phyloP scores from a whole-genome alignment of 2,113 vertebrate genomes.

The Malaclemys terrapin region DNA sequence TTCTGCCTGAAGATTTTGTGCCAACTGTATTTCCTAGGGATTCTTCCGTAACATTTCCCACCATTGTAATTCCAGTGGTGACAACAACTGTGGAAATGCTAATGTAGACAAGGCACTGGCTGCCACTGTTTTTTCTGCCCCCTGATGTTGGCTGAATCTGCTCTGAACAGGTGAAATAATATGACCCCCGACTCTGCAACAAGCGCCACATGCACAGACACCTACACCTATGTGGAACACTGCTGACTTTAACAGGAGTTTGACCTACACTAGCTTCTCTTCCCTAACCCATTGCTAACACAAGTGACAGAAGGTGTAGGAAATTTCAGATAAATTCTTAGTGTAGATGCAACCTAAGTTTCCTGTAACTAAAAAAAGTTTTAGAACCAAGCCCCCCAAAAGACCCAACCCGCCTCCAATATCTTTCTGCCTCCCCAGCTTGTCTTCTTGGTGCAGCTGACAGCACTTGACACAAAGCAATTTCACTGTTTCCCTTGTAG shows the following conservation, averaged over 20 bases:
- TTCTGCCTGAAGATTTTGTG: fast-evolving
- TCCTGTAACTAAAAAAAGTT: too few relatives aligned
- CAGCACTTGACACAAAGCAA: background rate
- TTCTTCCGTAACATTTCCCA: background rate
- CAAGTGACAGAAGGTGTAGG: too few relatives aligned
- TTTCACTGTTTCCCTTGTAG: background rate
- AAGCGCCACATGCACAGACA: background rate
- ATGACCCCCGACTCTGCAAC: background rate
- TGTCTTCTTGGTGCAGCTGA: background rate
- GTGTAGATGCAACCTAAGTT: too few relatives aligned
- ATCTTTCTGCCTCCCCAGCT: background rate
- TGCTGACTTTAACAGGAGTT: too few relatives aligned
- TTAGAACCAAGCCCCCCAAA: background rate
- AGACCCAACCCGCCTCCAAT: background rate
- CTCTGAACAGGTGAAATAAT: background rate
- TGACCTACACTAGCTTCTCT: too few relatives aligned
- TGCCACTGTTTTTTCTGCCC: background rate
- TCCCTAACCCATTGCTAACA: too few relatives aligned
- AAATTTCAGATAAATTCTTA: too few relatives aligned
- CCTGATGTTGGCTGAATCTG: background rate
- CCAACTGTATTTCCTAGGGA: background rate
- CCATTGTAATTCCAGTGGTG: background rate
- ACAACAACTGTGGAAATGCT: background rate
- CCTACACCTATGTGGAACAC: too few relatives aligned
- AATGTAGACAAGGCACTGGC: background rate